phyloP scores from a whole-genome alignment of 1,140 invertebrate genomes.

The Laupala kohalensis region DNA sequence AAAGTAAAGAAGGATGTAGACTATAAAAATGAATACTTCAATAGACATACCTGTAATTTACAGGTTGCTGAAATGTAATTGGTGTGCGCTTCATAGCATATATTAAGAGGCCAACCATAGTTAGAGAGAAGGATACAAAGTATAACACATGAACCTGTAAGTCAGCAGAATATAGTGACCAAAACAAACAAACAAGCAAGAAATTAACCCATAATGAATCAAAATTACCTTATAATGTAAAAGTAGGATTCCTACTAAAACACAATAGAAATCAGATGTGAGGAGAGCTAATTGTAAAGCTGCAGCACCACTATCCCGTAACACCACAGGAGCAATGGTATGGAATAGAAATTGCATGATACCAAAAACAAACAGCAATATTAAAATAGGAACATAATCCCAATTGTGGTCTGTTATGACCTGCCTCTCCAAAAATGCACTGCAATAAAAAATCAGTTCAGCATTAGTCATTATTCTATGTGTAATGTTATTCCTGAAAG shows the following conservation, averaged over 20 bases:
- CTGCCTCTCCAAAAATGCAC: neutral
- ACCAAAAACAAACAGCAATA: constrained; percentile 43
- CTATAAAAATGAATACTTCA: neutral
- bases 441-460: neutral
- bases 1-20: neutral
- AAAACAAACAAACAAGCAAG: constrained; percentile 8
- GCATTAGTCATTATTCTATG: too few species aligned
- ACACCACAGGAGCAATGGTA: constrained; percentile 57
- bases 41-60: neutral
- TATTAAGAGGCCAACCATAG: constrained; percentile 61
- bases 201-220: too few species aligned
- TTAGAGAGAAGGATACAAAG: constrained; percentile 60
- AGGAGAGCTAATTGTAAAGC: constrained; percentile 69
- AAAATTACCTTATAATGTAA: constrained; percentile 65
- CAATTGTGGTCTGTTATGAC: constrained; percentile 28
- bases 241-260: constrained; percentile 64
- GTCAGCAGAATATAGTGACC: constrained; percentile 18
- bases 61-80: constrained; percentile 26
- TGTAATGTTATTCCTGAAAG: too few species aligned
- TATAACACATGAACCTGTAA: constrained; percentile 69
- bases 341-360: constrained; percentile 63
- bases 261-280: constrained; percentile 74
- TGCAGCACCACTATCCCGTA: constrained; percentile 65
- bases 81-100: constrained; percentile 52
- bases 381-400: constrained; percentile 38